Percentiles rank a stretch among this genome's conserved stretches.
Conservation (phyloP, 1,140 invertebrate genomes). For the Ceratina calcarata region DNA sequence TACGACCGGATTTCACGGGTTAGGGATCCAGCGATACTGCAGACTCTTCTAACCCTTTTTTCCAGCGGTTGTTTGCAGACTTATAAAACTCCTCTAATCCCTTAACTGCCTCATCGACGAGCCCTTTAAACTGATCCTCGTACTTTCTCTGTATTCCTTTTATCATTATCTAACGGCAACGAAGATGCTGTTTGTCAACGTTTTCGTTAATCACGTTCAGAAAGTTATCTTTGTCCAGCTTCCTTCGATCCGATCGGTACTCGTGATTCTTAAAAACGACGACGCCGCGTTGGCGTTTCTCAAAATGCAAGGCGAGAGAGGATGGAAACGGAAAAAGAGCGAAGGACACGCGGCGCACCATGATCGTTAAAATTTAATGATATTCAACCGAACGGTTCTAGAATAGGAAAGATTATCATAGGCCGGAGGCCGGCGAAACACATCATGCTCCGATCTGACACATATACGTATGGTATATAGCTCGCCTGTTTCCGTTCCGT, state of each 20-base stretch:
- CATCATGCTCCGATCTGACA: constrained; percentile 37
- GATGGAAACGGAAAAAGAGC: too few species aligned
- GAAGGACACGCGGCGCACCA: background rate
- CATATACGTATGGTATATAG: background rate
- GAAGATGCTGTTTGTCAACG: background rate
- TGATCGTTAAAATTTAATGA: constrained; percentile 65
- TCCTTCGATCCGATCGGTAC: too few species aligned
- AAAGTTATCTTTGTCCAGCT: background rate
- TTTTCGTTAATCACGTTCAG: too few species aligned
- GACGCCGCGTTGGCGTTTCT: too few species aligned
- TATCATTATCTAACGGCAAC: background rate
- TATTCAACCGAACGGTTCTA: constrained; percentile 55
- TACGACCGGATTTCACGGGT: constrained; percentile 52
- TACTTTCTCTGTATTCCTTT: background rate
- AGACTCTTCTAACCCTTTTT: constrained; percentile 23
- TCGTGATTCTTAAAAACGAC: too few species aligned
- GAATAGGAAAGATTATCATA: constrained; percentile 63
- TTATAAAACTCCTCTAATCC: constrained; percentile 30
- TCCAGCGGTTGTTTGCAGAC: constrained; percentile 9
- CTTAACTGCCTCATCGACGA: background rate
- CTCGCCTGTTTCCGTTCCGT: constrained; percentile 24
- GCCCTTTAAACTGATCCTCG: background rate
- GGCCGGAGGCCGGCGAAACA: constrained; percentile 41
- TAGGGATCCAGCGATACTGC: background rate
- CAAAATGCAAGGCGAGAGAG: too few species aligned